Percentiles rank a stretch among this genome's conserved stretches.
Conservation (phyloP, 2,113 vertebrate genomes). For the Echinops telfairi region DNA sequence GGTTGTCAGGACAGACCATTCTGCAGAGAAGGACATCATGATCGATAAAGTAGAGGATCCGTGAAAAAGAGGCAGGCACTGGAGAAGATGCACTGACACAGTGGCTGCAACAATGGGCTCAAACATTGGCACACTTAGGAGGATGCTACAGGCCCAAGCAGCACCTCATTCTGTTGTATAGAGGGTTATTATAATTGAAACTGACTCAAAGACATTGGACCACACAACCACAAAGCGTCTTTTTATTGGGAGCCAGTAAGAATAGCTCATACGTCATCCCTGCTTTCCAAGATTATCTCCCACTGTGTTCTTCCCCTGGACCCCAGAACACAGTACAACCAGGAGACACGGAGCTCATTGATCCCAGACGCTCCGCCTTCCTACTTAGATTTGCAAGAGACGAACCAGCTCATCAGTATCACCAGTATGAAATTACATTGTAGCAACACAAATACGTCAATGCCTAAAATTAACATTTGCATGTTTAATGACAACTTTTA, state of each 20-base stretch:
- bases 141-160: too few species aligned
- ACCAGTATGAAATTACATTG: neutral
- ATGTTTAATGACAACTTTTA: neutral
- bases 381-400: neutral
- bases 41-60: too few species aligned
- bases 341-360: neutral
- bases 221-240: neutral
- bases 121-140: too few species aligned
- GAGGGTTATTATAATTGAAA: too few species aligned
- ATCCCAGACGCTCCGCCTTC: neutral
- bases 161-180: too few species aligned
- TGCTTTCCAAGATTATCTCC: neutral
- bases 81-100: too few species aligned
- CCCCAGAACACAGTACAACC: neutral
- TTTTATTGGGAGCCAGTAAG: neutral
- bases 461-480: neutral
- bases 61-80: too few species aligned
- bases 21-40: too few species aligned
- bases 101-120: too few species aligned
- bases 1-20: too few species aligned
- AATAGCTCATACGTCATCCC: neutral
- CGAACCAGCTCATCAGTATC: neutral
- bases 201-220: too few species aligned
- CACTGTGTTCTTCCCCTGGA: accelerated
- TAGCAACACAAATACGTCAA: neutral